These are phyloP conservation scores for Xylota sylvarum DNA, from an alignment of 2,888 invertebrate genomes.

Conservation along the genomic window DNA sequence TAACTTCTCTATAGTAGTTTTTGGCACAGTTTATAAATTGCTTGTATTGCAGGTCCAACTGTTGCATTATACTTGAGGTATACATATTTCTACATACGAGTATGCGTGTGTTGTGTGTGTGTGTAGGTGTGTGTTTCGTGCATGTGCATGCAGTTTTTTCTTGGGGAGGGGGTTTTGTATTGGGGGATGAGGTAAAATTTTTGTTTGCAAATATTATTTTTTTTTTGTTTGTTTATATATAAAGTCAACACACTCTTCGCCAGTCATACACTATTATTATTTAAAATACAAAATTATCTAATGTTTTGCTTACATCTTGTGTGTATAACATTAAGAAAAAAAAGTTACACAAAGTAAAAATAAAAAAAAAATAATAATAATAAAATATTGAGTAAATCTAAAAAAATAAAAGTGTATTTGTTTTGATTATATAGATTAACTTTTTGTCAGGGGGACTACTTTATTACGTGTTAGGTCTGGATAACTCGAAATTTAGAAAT, in stretches of 20 bases:
- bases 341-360: conserved; percentile 71
- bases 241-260: conserved; percentile 76
- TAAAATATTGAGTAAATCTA: conserved; percentile 60
- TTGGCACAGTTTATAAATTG: conserved; percentile 74
- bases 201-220: conserved; percentile 58
- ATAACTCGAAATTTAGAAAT: conserved; percentile 6
- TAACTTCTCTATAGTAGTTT: conserved; percentile 64
- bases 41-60: conserved; percentile 70
- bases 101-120: conserved; percentile 47
- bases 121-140: conserved; percentile 21
- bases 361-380: conserved; percentile 49
- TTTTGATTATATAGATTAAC: conserved; percentile 43
- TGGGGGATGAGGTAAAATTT: conserved; percentile 63
- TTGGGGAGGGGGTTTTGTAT: background rate
- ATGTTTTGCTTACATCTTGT: conserved; percentile 67
- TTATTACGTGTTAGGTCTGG: conserved; percentile 14
- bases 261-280: conserved; percentile 76
- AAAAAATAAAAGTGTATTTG: conserved; percentile 46
- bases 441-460: conserved; percentile 45
- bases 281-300: conserved; percentile 71
- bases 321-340: conserved; percentile 61
- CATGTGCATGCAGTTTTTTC: conserved; percentile 38
- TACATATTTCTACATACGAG: conserved; percentile 54
- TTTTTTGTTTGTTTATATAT: conserved; percentile 29
- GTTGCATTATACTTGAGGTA: conserved; percentile 74